Conservation (phyloP, 2,113 vertebrate genomes). For the Catagonus wagneri region DNA sequence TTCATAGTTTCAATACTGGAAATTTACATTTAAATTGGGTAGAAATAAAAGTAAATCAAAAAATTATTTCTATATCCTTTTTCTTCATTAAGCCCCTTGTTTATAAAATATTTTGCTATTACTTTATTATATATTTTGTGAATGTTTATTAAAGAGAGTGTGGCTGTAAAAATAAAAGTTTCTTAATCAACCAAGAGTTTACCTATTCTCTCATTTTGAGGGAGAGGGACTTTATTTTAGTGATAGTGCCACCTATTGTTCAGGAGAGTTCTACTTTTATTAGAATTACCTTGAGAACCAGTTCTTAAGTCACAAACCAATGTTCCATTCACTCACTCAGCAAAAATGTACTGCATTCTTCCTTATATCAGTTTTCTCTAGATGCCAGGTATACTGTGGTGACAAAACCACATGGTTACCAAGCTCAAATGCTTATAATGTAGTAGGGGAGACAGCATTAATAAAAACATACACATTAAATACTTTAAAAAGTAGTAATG, state of each 20-base stretch:
- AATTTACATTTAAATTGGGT: slow-evolving; percentile 21
- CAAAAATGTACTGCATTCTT: not conserved
- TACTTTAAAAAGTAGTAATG: not conserved
- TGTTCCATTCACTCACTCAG: not conserved
- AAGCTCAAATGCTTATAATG: not conserved
- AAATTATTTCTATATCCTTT: not conserved
- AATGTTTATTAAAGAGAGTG: not conserved
- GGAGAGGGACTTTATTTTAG: not conserved
- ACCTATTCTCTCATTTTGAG: not conserved
- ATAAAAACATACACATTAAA: not conserved
- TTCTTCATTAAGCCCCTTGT: not conserved
- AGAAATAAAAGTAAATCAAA: not conserved
- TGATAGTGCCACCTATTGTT: not conserved
- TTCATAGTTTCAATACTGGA: not conserved
- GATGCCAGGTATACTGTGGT: not conserved
- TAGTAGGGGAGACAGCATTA: not conserved
- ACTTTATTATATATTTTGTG: not conserved
- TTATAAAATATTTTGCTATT: slow-evolving; percentile 31
- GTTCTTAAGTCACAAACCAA: not conserved
- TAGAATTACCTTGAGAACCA: not conserved
- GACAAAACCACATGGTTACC: not conserved
- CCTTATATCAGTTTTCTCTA: not conserved
- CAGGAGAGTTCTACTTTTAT: not conserved
- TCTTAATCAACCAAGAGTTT: not conserved
- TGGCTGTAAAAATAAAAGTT: not conserved